Conservation (phyloP, 2,113 vertebrate species). For the Bungarus multicinctus region DNA sequence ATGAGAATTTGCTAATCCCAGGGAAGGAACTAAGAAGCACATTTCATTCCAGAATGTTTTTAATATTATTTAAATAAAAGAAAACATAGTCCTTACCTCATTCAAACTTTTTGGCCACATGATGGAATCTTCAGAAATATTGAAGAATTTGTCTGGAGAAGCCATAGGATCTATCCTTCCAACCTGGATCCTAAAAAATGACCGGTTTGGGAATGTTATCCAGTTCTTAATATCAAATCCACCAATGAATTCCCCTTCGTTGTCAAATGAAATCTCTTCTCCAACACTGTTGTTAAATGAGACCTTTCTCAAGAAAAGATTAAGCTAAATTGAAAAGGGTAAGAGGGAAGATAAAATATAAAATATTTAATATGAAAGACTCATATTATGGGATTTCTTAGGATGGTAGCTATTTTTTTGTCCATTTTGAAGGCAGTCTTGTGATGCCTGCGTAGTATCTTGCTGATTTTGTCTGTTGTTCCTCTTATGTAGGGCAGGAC, state of each 20-base stretch:
- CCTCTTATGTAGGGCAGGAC: too few species aligned
- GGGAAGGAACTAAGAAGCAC: neutral
- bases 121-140: neutral
- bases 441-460: too few species aligned
- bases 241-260: neutral
- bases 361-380: neutral
- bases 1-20: neutral
- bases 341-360: neutral
- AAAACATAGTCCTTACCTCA: neutral
- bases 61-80: neutral
- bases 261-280: neutral
- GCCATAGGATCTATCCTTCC: neutral
- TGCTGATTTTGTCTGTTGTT: too few species aligned
- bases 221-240: neutral
- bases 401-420: too few species aligned
- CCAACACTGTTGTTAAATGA: slow-evolving; percentile 12
- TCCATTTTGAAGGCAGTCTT: too few species aligned
- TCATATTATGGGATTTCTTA: too few species aligned
- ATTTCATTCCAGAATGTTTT: neutral
- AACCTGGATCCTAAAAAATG: neutral
- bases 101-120: neutral
- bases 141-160: neutral
- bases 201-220: neutral
- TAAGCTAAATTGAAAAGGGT: neutral
- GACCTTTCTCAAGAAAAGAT: neutral